These are phyloP conservation scores for Platyura marginata DNA, from an alignment of 1,140 invertebrate genomes.

Conservation along the genomic window DNA sequence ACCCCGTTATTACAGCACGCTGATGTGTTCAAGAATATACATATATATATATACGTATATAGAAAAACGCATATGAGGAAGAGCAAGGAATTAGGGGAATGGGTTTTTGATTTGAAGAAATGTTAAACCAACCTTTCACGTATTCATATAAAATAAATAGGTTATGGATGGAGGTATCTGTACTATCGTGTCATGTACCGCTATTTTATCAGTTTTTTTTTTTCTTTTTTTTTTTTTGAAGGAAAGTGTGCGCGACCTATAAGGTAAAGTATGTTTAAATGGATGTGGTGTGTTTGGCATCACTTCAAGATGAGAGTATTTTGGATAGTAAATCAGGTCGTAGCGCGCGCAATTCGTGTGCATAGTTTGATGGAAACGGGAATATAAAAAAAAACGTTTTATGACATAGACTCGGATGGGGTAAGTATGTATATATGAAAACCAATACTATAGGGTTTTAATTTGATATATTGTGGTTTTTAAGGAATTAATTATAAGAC, in stretches of 20 bases:
- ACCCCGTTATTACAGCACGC: background rate
- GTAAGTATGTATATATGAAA: too few relatives aligned
- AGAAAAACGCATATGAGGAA: background rate
- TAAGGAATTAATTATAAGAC: too few relatives aligned
- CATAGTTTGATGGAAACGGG: too few relatives aligned
- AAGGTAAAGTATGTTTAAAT: background rate
- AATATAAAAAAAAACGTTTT: too few relatives aligned
- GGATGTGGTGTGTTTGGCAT: background rate
- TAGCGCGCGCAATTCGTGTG: background rate
- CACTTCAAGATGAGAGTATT: too few relatives aligned
- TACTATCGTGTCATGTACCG: background rate
- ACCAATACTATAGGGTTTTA: too few relatives aligned
- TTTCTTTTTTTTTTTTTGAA: background rate
- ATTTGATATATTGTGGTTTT: too few relatives aligned
- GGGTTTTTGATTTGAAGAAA: background rate
- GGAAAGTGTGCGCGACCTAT: background rate
- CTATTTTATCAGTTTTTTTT: background rate
- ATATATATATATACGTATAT: too few relatives aligned
- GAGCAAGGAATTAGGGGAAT: background rate
- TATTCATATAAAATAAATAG: background rate
- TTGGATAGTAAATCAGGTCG: background rate
- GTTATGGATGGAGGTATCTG: too few relatives aligned
- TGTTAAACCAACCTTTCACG: background rate
- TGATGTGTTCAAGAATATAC: background rate
- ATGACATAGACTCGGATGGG: too few relatives aligned